Conservation (phyloP, 2,113 vertebrate species). For the Cariama cristata region DNA sequence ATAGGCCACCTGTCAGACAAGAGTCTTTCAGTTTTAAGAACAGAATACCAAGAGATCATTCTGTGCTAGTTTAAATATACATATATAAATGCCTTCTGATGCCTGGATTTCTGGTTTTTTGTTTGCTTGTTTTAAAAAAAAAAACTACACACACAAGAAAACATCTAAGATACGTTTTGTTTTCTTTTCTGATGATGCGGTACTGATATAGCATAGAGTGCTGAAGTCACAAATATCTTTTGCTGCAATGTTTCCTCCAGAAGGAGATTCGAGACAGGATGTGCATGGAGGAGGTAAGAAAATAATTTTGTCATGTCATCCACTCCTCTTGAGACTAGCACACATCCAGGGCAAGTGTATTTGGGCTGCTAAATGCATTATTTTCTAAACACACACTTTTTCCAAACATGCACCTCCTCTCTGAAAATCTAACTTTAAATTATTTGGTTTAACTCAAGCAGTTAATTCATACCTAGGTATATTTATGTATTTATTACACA, state of each 20-base stretch:
- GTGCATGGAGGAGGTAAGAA: background rate
- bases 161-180: background rate
- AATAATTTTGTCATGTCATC: background rate
- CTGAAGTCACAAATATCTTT: background rate
- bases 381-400: background rate
- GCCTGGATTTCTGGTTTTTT: accelerated
- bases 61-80: background rate
- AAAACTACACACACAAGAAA: background rate
- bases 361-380: background rate
- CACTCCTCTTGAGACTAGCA: background rate
- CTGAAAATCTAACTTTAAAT: background rate
- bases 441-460: background rate
- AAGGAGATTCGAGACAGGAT: background rate
- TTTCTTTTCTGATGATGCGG: background rate
- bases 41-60: background rate
- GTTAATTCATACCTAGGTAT: background rate
- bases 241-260: background rate
- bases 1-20: background rate
- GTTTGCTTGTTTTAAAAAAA: no score
- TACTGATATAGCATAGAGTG: background rate
- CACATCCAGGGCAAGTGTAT: background rate
- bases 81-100: background rate
- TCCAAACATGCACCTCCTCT: background rate
- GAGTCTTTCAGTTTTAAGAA: background rate
- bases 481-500: background rate